Conservation (phyloP, 2,888 invertebrate genomes). For the Tetragnatha montana region DNA sequence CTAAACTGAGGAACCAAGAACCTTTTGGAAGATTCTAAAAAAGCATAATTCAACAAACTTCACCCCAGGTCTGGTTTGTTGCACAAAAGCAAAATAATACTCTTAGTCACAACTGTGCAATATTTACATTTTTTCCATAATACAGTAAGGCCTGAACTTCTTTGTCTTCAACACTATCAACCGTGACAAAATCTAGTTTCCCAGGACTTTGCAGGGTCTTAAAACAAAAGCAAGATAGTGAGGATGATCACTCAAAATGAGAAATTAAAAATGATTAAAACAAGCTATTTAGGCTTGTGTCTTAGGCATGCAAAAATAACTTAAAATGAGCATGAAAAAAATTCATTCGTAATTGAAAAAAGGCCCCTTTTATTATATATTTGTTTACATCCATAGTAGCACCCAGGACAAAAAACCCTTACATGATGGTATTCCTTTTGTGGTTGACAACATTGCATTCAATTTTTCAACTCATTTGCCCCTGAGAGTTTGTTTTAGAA, state of each 20-base stretch:
- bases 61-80: conserved; percentile 38
- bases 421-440: no score
- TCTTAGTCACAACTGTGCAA: conserved; percentile 14
- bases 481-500: no score
- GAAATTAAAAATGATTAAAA: conserved; percentile 10
- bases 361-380: no score
- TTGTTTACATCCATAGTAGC: no score
- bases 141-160: conserved; percentile 40
- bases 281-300: no score
- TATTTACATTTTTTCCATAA: conserved; percentile 47
- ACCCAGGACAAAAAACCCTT: no score
- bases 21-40: not conserved
- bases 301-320: no score
- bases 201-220: conserved; percentile 37
- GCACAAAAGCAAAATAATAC: conserved; percentile 3
- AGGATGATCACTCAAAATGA: conserved; percentile 65
- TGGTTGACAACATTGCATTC: no score
- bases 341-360: no score
- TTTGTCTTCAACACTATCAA: conserved; percentile 48
- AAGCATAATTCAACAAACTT: not conserved
- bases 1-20: not conserved
- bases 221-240: conserved; percentile 30
- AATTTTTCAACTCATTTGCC: no score
- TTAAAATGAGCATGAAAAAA: no score
- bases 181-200: conserved; percentile 27